Evolutionary conservation across 2,797 vertebrate species (phyloP), one percentile per base, ranked within the genome.

Genomic region (Synaphobranchus kaupii): DNA sequence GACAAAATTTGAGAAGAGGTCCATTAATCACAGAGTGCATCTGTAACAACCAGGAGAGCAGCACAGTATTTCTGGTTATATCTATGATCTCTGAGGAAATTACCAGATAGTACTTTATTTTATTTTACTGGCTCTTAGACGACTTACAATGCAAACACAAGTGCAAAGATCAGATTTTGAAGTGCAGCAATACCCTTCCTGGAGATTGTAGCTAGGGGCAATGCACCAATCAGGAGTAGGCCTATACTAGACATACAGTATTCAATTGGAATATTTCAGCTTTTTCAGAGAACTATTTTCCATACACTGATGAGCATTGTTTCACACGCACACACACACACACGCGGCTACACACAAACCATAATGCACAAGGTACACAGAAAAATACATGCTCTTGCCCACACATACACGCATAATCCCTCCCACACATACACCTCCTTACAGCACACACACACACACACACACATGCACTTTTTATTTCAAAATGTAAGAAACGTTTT

Each of bases 201-300:
- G 3, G 39, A 58, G 56, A 58, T 17, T 17, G 56, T 58, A 58
- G 56, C 50, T 10, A 52, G 17, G 17, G 56, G 17, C 56, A 58
- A 17, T 22, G 15, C 56, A 58, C 15, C 56, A 58, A 58, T 58
- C 15, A 52, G 50, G 1, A 39, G 39, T 39, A 39, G 39, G 39
- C 39, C 39, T 10, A 52, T 10, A 82, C 66, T 84, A 88, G 88
- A 91, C 90, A 88, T 84, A 60, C 86, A 90, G 92, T 92, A 90
- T 54, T 87, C 48, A 47, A 90, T n/a, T 88, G 89, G 88, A 68
- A 68, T 68, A 68, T 28, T 68, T 68, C n/a, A 39, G 39, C 39
- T 39, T 39, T 39, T 39, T 39, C 39, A 39, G 39, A 25, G 20
- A 22, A 66, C n/a, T 8, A 66, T 66, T 66, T 66, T n/a, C 7